Evolutionary conservation across 2,888 invertebrate species (phyloP), one percentile per base, ranked within the genome.

Genomic region (Drosophila demipolita): DNA sequence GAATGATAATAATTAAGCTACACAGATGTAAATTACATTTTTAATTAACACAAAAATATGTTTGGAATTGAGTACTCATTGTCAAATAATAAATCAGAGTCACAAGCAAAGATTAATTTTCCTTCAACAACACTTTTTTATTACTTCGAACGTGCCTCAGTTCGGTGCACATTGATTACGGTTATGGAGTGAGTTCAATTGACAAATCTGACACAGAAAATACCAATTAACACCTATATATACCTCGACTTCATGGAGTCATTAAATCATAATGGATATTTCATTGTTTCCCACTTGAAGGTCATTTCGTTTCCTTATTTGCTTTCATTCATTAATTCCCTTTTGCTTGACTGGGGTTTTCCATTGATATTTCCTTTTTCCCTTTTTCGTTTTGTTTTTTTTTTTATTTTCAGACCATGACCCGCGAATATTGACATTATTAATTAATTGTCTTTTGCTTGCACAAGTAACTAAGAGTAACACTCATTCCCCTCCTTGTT

Each of bases 401-500:
- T 29, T 23, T 57, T 23, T 29, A 12, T 32, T 20, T 42, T 40
- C 40, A 20, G 36, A 48, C 50, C 60, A 49, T 50, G 66, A 38
- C 53, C 48, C 52, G 26, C 64, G 84, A 74, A 87, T 87, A 85
- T 89, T 89, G 87, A 85, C 85, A 79, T 73, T 89, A 83, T 80
- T 89, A 89, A 87, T 87, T 84, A 89, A 87, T 87, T 87, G 83
- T 70, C 67, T 85, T 87, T 81, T 75, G 79, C 81, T 68, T 81
- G 77, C 76, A 73, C 73, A 81, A 80, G 74, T 72, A 71, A 69
- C 62, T 72, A 60, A 62, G 69, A 29, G 65, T 65, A 62, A 75
- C 68, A 65, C 71, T 65, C 35, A 48, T 36, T 29, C 66, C 63
- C 3, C 6, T 3, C 15, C 35, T 12, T 29, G 58, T 48, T 23